Base-by-base conservation (phyloP, 2,113 vertebrate genomes). In the Todiramphus chloris region DNA sequence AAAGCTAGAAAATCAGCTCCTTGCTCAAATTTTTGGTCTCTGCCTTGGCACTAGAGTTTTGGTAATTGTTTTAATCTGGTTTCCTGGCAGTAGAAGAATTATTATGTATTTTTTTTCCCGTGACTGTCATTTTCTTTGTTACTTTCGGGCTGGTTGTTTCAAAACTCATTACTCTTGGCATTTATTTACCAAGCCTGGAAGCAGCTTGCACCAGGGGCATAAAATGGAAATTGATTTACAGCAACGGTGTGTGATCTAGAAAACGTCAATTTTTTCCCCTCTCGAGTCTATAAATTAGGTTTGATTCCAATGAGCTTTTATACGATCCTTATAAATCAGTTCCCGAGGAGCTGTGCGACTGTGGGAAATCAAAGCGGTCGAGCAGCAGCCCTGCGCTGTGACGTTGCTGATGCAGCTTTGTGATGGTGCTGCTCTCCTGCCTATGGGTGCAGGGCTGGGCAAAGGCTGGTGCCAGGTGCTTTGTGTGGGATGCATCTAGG, bases 101-200 rank as follows among this genome's bases (percentile, higher is more conserved):
- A 16, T 43, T 43, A 16, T 43, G 15, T 43, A 16, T 43, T 43
- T 43, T 74, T 28, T 91, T 93, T 37, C 35, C 67, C n/a, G 19
- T 15, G 39, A 5, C 87, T 77, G 82, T 93, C 93, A 64, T 91
- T 94, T 70, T 83, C 95, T 96, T 89, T 96, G 95, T 97, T 72
- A 6, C 96, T 93, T 78, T 87, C 82, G 78, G 77, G 79, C 89
- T 44, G 75, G 83, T 73, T 88, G 83, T 96, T 96, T 94, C 84
- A 58, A 79, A 94, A 93, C 95, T 96, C 97, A 92, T 97, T 90
- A 94, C 67, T 72, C 78, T 55, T 93, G 96, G 97, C 95, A 76
- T 96, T 97, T 97, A 93, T 97, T 96, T 96, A 87, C 92, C 69
- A 31, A 90, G 93, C 79, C 96, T 94, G 93, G 88, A 62, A 82